Base-by-base conservation (phyloP, 2,797 vertebrate genomes). In the Falco peregrinus region DNA sequence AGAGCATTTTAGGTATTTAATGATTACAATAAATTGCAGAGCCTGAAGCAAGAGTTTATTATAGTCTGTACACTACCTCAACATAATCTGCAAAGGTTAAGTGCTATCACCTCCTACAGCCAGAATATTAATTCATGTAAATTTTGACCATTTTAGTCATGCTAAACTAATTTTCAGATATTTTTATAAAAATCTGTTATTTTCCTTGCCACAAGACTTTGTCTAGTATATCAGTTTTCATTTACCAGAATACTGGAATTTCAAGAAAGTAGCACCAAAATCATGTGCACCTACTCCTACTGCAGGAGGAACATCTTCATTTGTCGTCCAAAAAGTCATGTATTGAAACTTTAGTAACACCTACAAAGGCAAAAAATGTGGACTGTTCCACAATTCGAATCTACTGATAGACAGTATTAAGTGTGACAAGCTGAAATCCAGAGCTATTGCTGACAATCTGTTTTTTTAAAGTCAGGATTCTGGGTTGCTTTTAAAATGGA, bases 161-260 rank as follows among this genome's bases (percentile, higher is more conserved):
- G 4, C 18, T 78, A 69, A 59, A 18, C 13, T 28, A 33, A 48
- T 51, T 90, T 67, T 74, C 11, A 60, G n/a, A 6, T 37, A n/a
- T 37, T 57, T 39, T 8, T 0, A 35, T 39, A 11, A n/a, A 51
- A 37, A 50, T 26, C 0, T 25, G 26, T 53, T 18, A 7, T 45
- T 43, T 87, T 63, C 6, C 21, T 83, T 80, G 4, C 5, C 37
- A 69, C 4, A 45, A 45, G 31, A 37, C 7, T 68, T 79, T 33
- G 7, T 3, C 6, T 5, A 74, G 8, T 54, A 37, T 41, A 47
- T 35, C 4, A 64, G 18, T 67, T 88, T 83, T 77, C 14, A 25
- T n/a, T 29, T 41, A 59, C 17, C 12, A 80, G n/a, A 76, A 39
- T 26, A 78, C 8, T 2, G 77, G 17, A 26, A 51, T 70, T 77